A percentile compares a stretch with the other conserved stretches of the same genome.
Evolutionary conservation across 2,113 vertebrate genomes (phyloP).

Genomic region (Apistogramma diplotaenia): DNA sequence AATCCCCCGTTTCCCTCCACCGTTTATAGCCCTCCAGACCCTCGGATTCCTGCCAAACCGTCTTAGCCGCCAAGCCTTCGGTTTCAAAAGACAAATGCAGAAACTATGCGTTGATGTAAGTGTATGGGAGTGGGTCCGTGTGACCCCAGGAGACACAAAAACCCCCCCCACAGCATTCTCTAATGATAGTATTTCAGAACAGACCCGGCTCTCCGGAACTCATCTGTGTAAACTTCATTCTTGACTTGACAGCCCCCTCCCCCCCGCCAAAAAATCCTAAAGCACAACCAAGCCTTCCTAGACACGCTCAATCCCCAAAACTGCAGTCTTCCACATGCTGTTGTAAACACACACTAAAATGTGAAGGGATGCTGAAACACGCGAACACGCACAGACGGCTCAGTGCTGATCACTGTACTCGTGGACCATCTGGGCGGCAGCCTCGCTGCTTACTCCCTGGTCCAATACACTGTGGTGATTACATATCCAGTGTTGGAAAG

Average conservation of each 20-base stretch:
- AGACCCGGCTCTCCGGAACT: slow-evolving; percentile 26
- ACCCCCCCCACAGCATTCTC: slow-evolving; percentile 30
- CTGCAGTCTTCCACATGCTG: slow-evolving; percentile 48
- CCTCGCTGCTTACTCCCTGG: slow-evolving; percentile 12
- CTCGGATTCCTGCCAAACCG: slow-evolving; percentile 60
- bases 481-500: slow-evolving; percentile 27
- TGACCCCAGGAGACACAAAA: slow-evolving; percentile 28
- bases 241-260: neutral
- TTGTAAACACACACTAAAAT: slow-evolving; percentile 49
- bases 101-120: slow-evolving; percentile 78
- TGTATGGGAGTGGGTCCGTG: slow-evolving; percentile 60
- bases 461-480: slow-evolving; percentile 28
- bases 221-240: slow-evolving; percentile 46
- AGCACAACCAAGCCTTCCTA: slow-evolving; percentile 29
- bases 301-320: slow-evolving; percentile 50
- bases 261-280: neutral
- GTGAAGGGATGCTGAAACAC: slow-evolving; percentile 58
- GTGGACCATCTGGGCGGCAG: slow-evolving; percentile 67
- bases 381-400: slow-evolving; percentile 26
- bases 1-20: slow-evolving; percentile 71
- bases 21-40: slow-evolving; percentile 78
- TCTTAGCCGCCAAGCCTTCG: slow-evolving; percentile 52
- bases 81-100: slow-evolving; percentile 71
- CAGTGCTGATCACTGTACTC: slow-evolving; percentile 47
- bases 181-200: slow-evolving; percentile 55